Percentiles rank a stretch among this genome's conserved stretches.
Evolutionary conservation across 2,888 invertebrate genomes (phyloP).

Genomic region (Eilema caniola): DNA sequence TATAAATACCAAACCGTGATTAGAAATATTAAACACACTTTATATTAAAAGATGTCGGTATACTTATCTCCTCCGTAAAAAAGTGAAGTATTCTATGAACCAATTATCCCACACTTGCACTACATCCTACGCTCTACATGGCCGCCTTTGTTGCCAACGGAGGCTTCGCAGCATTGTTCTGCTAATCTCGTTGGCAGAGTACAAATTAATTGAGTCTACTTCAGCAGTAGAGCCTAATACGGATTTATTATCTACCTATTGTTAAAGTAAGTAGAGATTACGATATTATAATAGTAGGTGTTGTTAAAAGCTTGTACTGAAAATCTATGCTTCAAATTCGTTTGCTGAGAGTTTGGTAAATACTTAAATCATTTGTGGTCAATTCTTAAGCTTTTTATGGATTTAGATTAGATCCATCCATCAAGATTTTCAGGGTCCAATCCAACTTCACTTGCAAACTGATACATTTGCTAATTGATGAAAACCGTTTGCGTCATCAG

Average conservation of each 20-base stretch:
- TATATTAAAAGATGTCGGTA: no score
- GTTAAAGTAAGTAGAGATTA: constrained; percentile 13
- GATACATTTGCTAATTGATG: no score
- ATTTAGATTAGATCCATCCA: no score
- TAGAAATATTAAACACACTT: no score
- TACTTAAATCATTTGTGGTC: no score
- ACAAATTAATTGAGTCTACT: constrained; percentile 37
- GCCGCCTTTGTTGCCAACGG: constrained; percentile 25
- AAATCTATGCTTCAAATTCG: neutral
- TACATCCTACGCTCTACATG: constrained; percentile 6
- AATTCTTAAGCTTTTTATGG: no score
- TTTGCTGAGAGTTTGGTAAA: neutral
- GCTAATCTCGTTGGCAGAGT: constrained; percentile 40
- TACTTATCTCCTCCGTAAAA: neutral
- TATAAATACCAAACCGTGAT: no score
- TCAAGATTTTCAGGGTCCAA: no score
- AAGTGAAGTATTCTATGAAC: neutral
- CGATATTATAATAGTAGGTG: neutral
- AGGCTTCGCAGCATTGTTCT: constrained; percentile 29
- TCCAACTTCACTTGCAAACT: no score
- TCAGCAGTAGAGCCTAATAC: constrained; percentile 3
- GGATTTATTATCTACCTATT: constrained; percentile 35
- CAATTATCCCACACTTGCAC: constrained; percentile 10
- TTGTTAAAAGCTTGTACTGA: neutral
- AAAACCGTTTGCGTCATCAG: no score